A percentile compares a stretch with the other conserved stretches of the same genome.
phyloP scores from a whole-genome alignment of 2,888 invertebrate genomes.

The Vesta saturnalis region DNA sequence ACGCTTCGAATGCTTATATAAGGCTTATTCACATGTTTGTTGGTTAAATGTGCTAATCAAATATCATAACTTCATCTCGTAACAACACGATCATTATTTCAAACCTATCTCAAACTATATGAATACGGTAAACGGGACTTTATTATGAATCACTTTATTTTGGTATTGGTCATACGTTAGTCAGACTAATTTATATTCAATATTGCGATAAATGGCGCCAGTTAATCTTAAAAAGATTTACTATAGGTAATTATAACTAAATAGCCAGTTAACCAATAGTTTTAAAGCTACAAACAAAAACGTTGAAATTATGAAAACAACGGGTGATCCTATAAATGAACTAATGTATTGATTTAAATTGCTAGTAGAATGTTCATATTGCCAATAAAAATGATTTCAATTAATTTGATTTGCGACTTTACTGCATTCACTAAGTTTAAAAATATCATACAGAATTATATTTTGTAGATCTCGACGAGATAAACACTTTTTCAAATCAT shows the following conservation, averaged over 20 bases:
- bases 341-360: too few relatives aligned
- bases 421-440: too few relatives aligned
- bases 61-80: conserved; percentile 12
- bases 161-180: conserved; percentile 7
- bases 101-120: conserved; percentile 15
- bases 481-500: too few relatives aligned
- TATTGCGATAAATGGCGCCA: background rate
- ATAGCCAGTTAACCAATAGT: too few relatives aligned
- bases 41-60: conserved; percentile 37
- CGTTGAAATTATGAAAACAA: too few relatives aligned
- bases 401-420: too few relatives aligned
- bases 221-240: background rate
- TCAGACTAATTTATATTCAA: conserved; percentile 11
- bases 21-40: conserved; percentile 55
- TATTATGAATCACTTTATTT: conserved; percentile 24
- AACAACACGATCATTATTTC: background rate
- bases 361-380: too few relatives aligned
- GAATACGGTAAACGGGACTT: conserved; percentile 17
- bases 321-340: too few relatives aligned
- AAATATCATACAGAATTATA: too few relatives aligned
- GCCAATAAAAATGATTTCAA: too few relatives aligned
- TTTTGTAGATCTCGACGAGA: too few relatives aligned
- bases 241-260: background rate
- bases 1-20: conserved; percentile 48
- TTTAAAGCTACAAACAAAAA: too few relatives aligned